Evolutionary conservation across 2,888 invertebrate genomes (phyloP).

Genomic region (Torymus tubicola): DNA sequence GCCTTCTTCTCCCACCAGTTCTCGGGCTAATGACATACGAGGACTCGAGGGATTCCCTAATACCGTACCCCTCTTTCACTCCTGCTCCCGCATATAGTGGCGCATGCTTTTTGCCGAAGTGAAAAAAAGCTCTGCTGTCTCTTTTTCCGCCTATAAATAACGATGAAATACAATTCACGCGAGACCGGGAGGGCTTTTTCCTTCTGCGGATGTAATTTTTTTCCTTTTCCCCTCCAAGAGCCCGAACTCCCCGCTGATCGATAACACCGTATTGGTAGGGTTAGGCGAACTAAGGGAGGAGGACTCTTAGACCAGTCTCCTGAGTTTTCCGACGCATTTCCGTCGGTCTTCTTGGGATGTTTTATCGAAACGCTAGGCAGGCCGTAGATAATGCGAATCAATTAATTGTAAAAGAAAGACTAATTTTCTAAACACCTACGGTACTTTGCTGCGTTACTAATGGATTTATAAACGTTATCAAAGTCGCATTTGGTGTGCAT

Average conservation of each 20-base stretch:
- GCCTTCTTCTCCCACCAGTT: slow-evolving; percentile 1
- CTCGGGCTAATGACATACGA: slow-evolving; percentile 48
- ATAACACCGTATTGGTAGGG: slow-evolving; percentile 6
- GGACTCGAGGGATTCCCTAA: slow-evolving; percentile 47
- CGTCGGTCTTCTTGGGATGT: slow-evolving; percentile 17
- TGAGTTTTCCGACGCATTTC: neutral
- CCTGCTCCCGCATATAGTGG: neutral
- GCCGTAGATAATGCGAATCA: neutral
- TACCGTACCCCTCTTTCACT: slow-evolving; percentile 8
- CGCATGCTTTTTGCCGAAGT: neutral
- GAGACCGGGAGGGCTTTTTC: slow-evolving; percentile 27
- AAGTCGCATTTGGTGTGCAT: no score
- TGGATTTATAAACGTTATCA: no score
- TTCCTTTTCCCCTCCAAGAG: neutral
- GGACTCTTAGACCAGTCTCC: no score
- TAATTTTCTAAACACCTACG: no score
- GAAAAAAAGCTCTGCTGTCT: slow-evolving; percentile 36
- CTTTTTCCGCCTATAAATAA: slow-evolving; percentile 44
- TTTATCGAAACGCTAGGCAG: neutral
- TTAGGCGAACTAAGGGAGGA: neutral
- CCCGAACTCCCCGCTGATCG: slow-evolving; percentile 4
- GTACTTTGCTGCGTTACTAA: no score
- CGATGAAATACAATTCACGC: slow-evolving; percentile 50
- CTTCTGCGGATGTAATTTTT: slow-evolving; percentile 28
- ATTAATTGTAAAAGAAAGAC: no score